A percentile compares a stretch with the other conserved stretches of the same genome.
Conservation (phyloP, 2,797 vertebrate species). For the Graptemys geographica region DNA sequence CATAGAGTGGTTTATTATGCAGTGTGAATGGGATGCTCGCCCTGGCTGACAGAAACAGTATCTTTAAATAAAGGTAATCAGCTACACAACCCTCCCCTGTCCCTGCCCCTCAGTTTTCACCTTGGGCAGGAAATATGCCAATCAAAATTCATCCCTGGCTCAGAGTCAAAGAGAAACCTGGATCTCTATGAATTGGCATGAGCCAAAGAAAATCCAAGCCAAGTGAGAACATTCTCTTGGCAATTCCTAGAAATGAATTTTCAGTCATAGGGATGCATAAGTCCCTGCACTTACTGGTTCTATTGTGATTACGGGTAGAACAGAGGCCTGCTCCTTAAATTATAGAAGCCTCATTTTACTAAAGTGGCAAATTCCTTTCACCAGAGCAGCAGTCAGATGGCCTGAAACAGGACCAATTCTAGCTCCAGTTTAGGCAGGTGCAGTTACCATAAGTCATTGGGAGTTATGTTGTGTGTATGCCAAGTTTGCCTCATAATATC, state of each 20-base stretch:
- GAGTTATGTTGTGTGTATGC: neutral
- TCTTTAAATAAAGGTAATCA: neutral
- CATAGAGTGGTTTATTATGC: conserved; percentile 4
- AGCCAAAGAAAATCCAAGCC: neutral
- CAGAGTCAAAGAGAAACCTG: rapidly evolving
- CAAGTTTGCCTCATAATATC: neutral
- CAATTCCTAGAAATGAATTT: conserved; percentile 29
- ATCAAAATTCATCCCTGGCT: neutral
- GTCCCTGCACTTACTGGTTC: neutral
- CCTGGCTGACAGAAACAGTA: conserved; percentile 33
- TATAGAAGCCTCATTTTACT: neutral
- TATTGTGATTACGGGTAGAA: neutral
- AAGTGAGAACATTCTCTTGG: neutral
- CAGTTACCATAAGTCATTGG: neutral
- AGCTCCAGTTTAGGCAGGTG: neutral
- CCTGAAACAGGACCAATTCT: conserved; percentile 14
- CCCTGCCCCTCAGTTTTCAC: neutral
- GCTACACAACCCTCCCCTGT: neutral
- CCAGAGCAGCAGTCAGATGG: neutral
- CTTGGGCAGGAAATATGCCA: neutral
- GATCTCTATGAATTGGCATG: neutral
- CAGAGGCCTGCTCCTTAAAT: neutral
- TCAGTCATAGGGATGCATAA: neutral
- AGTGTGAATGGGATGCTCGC: neutral
- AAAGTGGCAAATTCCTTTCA: conserved; percentile 16